These are phyloP conservation scores for Bradynema listronoti DNA, from an alignment of 1,140 invertebrate species.

Conservation along the genomic window DNA sequence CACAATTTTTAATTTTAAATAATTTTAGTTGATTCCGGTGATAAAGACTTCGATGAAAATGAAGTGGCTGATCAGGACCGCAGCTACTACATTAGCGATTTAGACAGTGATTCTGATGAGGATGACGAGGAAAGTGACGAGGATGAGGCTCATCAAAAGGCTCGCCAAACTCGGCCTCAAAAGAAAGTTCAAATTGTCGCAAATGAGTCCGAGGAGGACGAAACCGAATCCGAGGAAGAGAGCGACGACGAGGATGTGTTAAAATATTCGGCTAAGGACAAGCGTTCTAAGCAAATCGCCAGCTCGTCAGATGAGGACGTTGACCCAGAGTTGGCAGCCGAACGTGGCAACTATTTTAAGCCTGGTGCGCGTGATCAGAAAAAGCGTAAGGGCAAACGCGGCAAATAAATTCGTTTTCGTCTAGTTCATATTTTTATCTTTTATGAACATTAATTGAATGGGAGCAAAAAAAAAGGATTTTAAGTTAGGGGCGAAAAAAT, in stretches of 20 bases:
- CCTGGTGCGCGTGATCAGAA: slow-evolving; percentile 33
- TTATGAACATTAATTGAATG: too few relatives aligned
- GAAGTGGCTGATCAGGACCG: slow-evolving; percentile 35
- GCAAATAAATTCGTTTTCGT: too few relatives aligned
- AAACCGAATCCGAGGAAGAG: slow-evolving; percentile 24
- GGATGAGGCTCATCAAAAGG: too few relatives aligned
- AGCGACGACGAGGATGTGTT: too few relatives aligned
- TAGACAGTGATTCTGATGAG: neutral
- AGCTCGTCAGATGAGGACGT: slow-evolving; percentile 36
- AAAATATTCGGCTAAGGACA: too few relatives aligned
- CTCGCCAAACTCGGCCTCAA: too few relatives aligned
- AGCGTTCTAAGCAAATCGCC: too few relatives aligned
- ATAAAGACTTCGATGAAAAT: slow-evolving; percentile 16
- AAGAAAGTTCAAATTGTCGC: too few relatives aligned
- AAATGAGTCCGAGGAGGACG: too few relatives aligned
- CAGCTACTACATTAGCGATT: slow-evolving; percentile 20
- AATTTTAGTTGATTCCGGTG: slow-evolving; percentile 29
- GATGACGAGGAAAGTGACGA: slow-evolving; percentile 42
- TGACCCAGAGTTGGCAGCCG: slow-evolving; percentile 28
- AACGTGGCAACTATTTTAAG: slow-evolving; percentile 26
- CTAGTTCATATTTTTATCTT: too few relatives aligned
- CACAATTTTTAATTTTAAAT: neutral
- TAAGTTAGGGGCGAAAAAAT: too few relatives aligned
- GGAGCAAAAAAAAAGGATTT: too few relatives aligned
- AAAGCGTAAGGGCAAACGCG: slow-evolving; percentile 28